Conservation (phyloP, 1,140 invertebrate species). For the Charaxes varanes region DNA sequence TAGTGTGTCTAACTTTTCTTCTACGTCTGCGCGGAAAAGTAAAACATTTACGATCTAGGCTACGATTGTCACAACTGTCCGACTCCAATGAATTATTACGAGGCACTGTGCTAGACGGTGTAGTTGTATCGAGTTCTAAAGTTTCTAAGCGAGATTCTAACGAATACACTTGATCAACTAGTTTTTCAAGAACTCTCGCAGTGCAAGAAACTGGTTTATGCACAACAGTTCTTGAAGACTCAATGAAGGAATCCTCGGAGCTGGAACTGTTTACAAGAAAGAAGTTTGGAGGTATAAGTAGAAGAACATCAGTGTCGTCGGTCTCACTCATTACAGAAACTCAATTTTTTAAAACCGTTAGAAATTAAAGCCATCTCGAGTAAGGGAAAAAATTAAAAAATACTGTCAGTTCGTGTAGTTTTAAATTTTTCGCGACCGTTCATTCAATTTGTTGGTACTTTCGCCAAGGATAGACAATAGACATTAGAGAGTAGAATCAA, state of each 20-base stretch:
- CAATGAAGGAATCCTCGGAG: slow-evolving; percentile 67
- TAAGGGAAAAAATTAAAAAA: too few relatives aligned
- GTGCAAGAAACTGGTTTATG: slow-evolving; percentile 53
- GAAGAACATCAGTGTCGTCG: slow-evolving; percentile 86
- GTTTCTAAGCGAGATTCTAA: slow-evolving; percentile 75
- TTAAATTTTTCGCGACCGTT: too few relatives aligned
- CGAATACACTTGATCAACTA: slow-evolving; percentile 77
- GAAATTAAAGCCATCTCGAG: slow-evolving; percentile 41
- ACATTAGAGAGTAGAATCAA: too few relatives aligned
- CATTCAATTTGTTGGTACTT: too few relatives aligned
- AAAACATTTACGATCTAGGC: slow-evolving; percentile 46
- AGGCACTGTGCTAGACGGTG: slow-evolving; percentile 31
- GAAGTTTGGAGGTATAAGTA: slow-evolving; percentile 85
- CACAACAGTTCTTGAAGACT: slow-evolving; percentile 48
- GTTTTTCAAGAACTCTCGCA: slow-evolving; percentile 76
- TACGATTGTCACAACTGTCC: slow-evolving; percentile 42
- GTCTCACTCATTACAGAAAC: slow-evolving; percentile 84
- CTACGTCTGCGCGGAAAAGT: slow-evolving; percentile 57
- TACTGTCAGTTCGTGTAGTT: too few relatives aligned
- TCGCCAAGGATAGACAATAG: too few relatives aligned
- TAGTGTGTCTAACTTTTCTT: slow-evolving; percentile 35
- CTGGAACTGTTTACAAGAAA: slow-evolving; percentile 76
- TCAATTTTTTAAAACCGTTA: slow-evolving; percentile 10
- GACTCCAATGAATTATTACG: slow-evolving; percentile 34
- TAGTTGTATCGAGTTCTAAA: slow-evolving; percentile 48